phyloP scores from a whole-genome alignment of 2,113 vertebrate species.

The Malurus elegans region DNA sequence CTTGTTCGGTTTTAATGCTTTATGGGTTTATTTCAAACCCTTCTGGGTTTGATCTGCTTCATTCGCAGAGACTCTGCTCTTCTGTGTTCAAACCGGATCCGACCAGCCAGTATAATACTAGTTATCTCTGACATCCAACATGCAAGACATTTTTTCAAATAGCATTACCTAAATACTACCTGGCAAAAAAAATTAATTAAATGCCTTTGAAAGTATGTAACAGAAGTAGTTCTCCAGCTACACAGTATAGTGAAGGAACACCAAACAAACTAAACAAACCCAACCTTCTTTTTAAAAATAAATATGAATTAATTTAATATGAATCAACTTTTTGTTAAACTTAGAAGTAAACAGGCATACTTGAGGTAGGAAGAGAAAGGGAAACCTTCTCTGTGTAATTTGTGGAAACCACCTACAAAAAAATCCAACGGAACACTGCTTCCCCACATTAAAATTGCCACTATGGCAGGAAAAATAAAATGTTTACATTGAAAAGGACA shows the following conservation, averaged over 20 bases:
- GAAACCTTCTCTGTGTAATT: neutral
- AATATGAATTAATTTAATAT: no score
- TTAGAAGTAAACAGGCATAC: neutral
- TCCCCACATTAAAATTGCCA: neutral
- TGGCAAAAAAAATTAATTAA: neutral
- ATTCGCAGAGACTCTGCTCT: no score
- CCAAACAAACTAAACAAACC: neutral
- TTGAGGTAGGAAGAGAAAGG: neutral
- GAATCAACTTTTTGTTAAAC: neutral
- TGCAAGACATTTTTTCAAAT: neutral
- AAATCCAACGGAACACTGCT: neutral
- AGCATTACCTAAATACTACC: neutral
- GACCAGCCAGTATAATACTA: neutral
- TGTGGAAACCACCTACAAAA: slow-evolving; percentile 36
- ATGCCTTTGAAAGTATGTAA: neutral
- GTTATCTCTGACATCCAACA: neutral
- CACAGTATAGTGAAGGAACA: neutral
- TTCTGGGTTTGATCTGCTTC: no score
- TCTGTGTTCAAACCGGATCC: no score
- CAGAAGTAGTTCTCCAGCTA: neutral
- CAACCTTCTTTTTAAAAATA: neutral
- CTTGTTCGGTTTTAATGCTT: no score
- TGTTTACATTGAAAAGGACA: neutral
- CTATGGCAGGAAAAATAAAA: neutral
- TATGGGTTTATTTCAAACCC: no score